Evolutionary conservation across 1,140 invertebrate genomes (phyloP).

Genomic region (Heterodera schachtii): DNA sequence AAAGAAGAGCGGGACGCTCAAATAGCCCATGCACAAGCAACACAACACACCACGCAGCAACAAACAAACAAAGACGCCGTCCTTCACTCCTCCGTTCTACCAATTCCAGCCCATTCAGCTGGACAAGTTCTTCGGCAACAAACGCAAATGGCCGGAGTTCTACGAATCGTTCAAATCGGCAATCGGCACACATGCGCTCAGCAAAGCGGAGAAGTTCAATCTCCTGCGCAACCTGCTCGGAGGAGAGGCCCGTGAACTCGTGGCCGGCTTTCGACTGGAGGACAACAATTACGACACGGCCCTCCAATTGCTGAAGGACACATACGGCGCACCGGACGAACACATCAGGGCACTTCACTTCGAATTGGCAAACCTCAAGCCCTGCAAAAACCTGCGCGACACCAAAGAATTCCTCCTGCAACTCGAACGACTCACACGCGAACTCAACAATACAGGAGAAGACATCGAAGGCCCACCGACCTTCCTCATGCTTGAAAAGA

Average conservation of each 20-base stretch:
- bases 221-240: neutral
- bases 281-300: slow-evolving; percentile 7
- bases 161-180: slow-evolving; percentile 7
- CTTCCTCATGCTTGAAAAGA: slow-evolving; percentile 1
- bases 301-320: neutral
- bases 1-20: neutral
- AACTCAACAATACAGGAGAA: slow-evolving; percentile 10
- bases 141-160: slow-evolving; percentile 4
- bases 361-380: neutral
- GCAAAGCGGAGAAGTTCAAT: neutral
- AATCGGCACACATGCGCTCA: neutral
- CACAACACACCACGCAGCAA: neutral
- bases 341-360: neutral
- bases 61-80: neutral
- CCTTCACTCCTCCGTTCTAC: neutral
- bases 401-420: slow-evolving; percentile 1
- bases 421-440: neutral
- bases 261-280: slow-evolving; percentile 4
- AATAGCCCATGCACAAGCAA: neutral
- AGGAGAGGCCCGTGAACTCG: neutral
- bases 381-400: slow-evolving; percentile 6
- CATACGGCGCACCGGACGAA: slow-evolving; percentile 3
- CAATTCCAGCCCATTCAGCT: neutral
- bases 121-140: too few relatives aligned
- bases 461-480: slow-evolving; percentile 9